Base-by-base conservation (phyloP, 1,140 invertebrate genomes). In the Venustaconcha ellipsiformis region DNA sequence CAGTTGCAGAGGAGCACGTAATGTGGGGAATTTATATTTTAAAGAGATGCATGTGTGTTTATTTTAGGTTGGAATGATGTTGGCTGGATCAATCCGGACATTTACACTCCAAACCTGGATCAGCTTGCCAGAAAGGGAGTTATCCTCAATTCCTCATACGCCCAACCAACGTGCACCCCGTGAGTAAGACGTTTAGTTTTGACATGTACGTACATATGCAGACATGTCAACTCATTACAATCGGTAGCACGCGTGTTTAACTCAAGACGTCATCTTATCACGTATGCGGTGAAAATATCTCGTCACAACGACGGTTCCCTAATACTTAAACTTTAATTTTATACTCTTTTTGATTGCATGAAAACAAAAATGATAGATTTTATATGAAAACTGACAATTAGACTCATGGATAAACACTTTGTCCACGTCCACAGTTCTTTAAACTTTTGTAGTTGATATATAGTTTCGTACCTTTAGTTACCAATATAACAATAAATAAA, bases 11-110 rank as follows among this genome's bases (percentile, higher is more conserved):
- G 11, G 37, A 8, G 37, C 6, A 48, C 11, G 37, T 48, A 48
- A 6, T 48, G 5, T 48, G 5, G 5, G 6, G 37, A 48, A 8
- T 48, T 48, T 48, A 37, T 37, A 37, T 37, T 48, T 48, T 48
- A 48, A 48, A 48, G 5, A 48, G 0, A 11, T 48, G 6, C 11
- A 11, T 48, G 37, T 48, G 37, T 37, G 11, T 56, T 13, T 66
- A 18, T 58, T 70, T 2, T 58, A 89, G 89, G 89, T 20, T 90
- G 88, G 88, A 89, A 89, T 74, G 89, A 90, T 67, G 86, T 90
- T 14, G 86, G 88, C 17, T 90, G 84, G 78, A 82, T 88, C 72
- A 90, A 89, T 73, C 81, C 82, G 8, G 76, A 88, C 30, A 84
- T 90, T 13, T 67, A 80, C 14, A 88, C 88, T 6, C 89, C 89